These are phyloP conservation scores for Liparis tanakae DNA, from an alignment of 2,797 vertebrate genomes.

Conservation along the genomic window DNA sequence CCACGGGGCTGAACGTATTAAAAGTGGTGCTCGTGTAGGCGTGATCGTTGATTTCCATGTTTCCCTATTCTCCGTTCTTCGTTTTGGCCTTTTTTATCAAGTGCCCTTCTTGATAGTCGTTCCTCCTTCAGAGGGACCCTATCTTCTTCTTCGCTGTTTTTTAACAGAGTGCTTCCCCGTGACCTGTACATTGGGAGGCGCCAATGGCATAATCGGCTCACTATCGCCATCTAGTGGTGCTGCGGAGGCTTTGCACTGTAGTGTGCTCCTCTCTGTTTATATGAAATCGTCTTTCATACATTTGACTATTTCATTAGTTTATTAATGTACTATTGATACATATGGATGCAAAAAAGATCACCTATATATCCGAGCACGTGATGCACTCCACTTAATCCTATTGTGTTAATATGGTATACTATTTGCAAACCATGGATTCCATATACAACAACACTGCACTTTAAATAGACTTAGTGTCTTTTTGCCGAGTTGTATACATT, in stretches of 20 bases:
- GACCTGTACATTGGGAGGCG: not conserved
- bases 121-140: constrained; percentile 46
- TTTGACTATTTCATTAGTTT: not conserved
- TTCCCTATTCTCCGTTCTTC: not conserved
- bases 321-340: not conserved
- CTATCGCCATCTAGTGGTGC: not conserved
- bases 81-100: not conserved
- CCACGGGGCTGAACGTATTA: constrained; percentile 38
- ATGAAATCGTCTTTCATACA: not conserved
- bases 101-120: constrained; percentile 40
- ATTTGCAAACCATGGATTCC: not conserved
- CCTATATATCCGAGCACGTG: not conserved
- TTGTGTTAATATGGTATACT: no score
- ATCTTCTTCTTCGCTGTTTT: constrained; percentile 42
- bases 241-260: not conserved
- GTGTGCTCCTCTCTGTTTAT: not conserved
- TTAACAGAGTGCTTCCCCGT: not conserved
- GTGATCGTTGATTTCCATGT: constrained; percentile 59
- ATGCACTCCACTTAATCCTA: not conserved
- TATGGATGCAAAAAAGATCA: not conserved
- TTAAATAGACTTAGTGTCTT: not conserved
- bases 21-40: constrained; percentile 38
- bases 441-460: not conserved
- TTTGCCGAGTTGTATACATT: not conserved
- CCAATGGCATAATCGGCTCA: not conserved